Evolutionary conservation across 2,888 invertebrate genomes (phyloP).

Genomic region (Philhelius pedissequus): DNA sequence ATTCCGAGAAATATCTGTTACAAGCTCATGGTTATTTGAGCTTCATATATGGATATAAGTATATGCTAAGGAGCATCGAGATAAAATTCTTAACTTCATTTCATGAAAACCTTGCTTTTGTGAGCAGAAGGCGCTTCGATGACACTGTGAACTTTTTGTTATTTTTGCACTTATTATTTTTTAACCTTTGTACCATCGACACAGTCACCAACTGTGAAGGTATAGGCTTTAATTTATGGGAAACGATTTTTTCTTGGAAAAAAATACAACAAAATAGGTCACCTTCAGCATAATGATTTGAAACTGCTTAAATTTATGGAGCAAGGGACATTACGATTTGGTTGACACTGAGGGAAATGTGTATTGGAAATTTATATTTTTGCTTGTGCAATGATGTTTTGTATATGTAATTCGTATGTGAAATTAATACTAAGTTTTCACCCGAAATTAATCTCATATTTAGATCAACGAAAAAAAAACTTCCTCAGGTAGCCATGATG

Average conservation of each 20-base stretch:
- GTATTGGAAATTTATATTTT: too few relatives aligned
- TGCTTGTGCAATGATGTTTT: too few relatives aligned
- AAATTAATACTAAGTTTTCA: too few relatives aligned
- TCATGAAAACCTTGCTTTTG: neutral
- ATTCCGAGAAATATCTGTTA: constrained; percentile 7
- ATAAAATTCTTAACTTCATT: neutral
- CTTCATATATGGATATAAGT: constrained; percentile 2
- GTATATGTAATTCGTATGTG: too few relatives aligned
- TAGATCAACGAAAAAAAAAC: too few relatives aligned
- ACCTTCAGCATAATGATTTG: constrained; percentile 4
- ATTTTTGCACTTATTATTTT: neutral
- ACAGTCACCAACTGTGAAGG: neutral
- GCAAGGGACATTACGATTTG: neutral
- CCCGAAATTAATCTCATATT: too few relatives aligned
- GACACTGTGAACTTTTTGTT: neutral
- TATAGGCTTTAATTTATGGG: neutral
- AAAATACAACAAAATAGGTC: neutral
- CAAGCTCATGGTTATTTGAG: constrained; percentile 31
- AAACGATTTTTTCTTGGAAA: neutral
- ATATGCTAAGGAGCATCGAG: neutral
- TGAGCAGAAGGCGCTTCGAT: neutral
- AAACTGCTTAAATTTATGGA: neutral
- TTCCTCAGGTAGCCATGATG: too few relatives aligned
- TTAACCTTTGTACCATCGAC: constrained; percentile 3
- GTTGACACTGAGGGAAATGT: neutral